Percentiles rank a stretch among this genome's conserved stretches.
Evolutionary conservation across 1,140 invertebrate species (phyloP).

Genomic region (Orchesella cincta): DNA sequence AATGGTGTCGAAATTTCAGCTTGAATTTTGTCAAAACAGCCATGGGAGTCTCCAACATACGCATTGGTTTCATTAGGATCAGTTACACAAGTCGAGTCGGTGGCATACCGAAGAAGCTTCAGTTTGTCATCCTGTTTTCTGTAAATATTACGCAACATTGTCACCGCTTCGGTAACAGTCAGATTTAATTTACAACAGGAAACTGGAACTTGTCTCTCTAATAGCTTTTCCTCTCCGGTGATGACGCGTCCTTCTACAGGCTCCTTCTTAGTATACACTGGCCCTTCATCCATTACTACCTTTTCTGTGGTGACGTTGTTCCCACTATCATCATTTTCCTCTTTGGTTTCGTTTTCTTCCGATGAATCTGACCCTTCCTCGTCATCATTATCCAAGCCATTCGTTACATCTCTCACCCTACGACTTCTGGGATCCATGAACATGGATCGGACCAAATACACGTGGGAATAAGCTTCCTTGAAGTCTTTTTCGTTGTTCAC

Average conservation of each 20-base stretch:
- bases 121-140: not conserved
- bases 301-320: not conserved
- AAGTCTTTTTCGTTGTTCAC: slow-evolving; percentile 16
- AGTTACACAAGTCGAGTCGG: not conserved
- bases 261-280: not conserved
- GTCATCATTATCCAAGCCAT: not conserved
- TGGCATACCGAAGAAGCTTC: not conserved
- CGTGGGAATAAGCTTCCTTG: not conserved
- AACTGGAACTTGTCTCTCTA: slow-evolving; percentile 17
- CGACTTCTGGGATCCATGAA: not conserved
- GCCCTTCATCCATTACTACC: not conserved
- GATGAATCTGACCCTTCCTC: not conserved
- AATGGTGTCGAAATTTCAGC: not conserved
- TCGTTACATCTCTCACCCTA: not conserved
- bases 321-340: not conserved
- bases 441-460: not conserved
- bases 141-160: slow-evolving; percentile 3
- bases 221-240: not conserved
- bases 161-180: not conserved
- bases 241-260: not conserved
- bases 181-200: slow-evolving; percentile 16
- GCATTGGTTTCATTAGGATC: not conserved
- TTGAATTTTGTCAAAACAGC: slow-evolving; percentile 19
- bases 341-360: not conserved
- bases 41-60: slow-evolving; percentile 8